These are phyloP conservation scores for Bombus fervidus DNA, from an alignment of 1,140 invertebrate genomes.

Conservation along the genomic window DNA sequence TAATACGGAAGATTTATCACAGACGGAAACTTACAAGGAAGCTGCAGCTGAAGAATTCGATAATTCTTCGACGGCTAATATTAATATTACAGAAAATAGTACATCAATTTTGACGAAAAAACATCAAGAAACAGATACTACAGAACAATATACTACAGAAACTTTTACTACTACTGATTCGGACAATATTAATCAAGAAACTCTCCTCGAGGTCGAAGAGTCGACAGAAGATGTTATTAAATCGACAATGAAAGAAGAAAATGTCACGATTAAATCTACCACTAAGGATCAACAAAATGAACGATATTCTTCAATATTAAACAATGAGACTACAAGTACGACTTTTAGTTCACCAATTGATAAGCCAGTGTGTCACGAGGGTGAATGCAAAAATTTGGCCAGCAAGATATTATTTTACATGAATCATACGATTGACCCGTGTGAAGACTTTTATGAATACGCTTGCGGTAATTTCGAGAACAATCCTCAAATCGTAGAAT, in stretches of 20 bases:
- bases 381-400: conserved; percentile 71
- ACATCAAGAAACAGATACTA: not conserved
- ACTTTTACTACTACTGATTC: not conserved
- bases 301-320: not conserved
- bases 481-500: conserved; percentile 63
- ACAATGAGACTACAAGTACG: not conserved
- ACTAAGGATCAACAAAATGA: not conserved
- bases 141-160: conserved; percentile 2
- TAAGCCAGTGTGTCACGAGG: conserved; percentile 55
- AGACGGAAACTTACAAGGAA: not conserved
- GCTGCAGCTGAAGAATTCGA: not conserved
- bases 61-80: not conserved
- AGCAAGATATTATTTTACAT: conserved; percentile 81
- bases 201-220: no score
- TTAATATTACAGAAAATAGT: not conserved
- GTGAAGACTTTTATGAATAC: conserved; percentile 86
- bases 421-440: conserved; percentile 84
- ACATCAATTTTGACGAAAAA: not conserved
- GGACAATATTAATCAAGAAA: not conserved
- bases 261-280: not conserved
- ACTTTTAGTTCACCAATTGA: not conserved
- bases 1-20: not conserved
- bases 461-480: conserved; percentile 82
- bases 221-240: not conserved
- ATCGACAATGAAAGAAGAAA: not conserved